Evolutionary conservation across 2,797 vertebrate genomes (phyloP).

Genomic region (Pangasius sanitwongsei): DNA sequence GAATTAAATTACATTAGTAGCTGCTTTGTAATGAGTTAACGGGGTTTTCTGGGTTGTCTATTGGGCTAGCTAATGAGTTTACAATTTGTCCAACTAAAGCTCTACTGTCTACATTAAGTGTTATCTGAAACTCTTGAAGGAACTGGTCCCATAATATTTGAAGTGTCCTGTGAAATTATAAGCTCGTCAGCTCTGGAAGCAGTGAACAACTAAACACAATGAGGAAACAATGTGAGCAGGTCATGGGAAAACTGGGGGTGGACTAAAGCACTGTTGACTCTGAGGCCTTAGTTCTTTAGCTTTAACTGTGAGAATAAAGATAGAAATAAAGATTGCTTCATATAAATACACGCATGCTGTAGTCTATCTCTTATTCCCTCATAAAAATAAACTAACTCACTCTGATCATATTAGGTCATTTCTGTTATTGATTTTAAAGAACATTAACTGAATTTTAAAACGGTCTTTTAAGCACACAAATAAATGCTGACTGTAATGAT

Average conservation of each 20-base stretch:
- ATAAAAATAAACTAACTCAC: background rate
- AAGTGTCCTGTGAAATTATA: conserved; percentile 22
- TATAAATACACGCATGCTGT: background rate
- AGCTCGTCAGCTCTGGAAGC: conserved; percentile 12
- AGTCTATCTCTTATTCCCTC: background rate
- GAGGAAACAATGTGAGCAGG: conserved; percentile 18
- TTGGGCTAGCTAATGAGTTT: background rate
- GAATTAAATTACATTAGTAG: background rate
- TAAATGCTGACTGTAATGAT: background rate
- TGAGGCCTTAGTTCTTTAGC: conserved; percentile 19
- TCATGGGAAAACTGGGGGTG: conserved; percentile 54
- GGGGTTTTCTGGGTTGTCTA: background rate
- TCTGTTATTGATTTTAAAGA: background rate
- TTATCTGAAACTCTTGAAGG: background rate
- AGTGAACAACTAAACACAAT: conserved; percentile 14
- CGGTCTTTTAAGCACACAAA: background rate
- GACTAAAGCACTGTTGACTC: conserved; percentile 3
- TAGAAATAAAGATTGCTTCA: background rate
- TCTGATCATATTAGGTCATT: background rate
- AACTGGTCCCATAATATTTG: conserved; percentile 21
- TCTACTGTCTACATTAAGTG: background rate
- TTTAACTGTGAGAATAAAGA: background rate
- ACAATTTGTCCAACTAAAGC: background rate
- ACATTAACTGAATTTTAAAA: background rate
- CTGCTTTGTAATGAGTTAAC: background rate